Conservation (phyloP, 1,140 invertebrate genomes). For the Bombus turneri region DNA sequence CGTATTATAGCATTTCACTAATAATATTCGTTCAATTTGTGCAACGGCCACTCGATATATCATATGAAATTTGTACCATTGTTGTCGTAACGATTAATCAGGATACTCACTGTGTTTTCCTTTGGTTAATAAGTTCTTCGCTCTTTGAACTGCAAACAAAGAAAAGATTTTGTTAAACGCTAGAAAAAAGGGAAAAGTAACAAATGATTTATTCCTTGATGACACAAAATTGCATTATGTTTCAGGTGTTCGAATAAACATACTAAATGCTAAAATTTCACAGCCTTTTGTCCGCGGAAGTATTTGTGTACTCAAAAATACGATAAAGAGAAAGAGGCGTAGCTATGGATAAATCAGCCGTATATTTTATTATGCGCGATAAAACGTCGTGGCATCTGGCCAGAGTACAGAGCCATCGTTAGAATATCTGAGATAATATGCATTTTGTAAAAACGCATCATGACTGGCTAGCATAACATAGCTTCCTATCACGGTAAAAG, state of each 20-base stretch:
- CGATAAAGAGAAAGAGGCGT: slow-evolving; percentile 19
- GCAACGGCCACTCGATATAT: no score
- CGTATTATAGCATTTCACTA: background rate
- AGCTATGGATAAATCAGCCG: background rate
- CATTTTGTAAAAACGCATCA: slow-evolving; percentile 27
- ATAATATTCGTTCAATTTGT: background rate
- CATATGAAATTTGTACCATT: background rate
- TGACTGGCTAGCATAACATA: slow-evolving; percentile 10
- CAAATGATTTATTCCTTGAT: background rate
- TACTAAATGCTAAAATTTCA: background rate
- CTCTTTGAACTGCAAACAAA: slow-evolving; percentile 87
- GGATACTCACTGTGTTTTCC: slow-evolving; percentile 89
- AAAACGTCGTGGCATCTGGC: slow-evolving; percentile 1
- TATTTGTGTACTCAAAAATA: background rate
- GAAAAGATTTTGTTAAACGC: slow-evolving; percentile 39
- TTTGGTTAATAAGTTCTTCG: slow-evolving; percentile 89
- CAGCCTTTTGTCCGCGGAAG: background rate
- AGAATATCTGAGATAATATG: slow-evolving; percentile 6
- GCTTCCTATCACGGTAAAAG: slow-evolving; percentile 51
- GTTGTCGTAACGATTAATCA: background rate
- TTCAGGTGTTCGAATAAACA: background rate
- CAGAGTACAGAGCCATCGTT: background rate
- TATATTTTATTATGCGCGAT: background rate
- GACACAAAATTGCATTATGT: rapidly evolving
- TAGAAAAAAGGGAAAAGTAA: background rate